Conservation (phyloP, 37 sponge, comb jelly and placozoan genomes). For the Cladorhizidae sp. region DNA sequence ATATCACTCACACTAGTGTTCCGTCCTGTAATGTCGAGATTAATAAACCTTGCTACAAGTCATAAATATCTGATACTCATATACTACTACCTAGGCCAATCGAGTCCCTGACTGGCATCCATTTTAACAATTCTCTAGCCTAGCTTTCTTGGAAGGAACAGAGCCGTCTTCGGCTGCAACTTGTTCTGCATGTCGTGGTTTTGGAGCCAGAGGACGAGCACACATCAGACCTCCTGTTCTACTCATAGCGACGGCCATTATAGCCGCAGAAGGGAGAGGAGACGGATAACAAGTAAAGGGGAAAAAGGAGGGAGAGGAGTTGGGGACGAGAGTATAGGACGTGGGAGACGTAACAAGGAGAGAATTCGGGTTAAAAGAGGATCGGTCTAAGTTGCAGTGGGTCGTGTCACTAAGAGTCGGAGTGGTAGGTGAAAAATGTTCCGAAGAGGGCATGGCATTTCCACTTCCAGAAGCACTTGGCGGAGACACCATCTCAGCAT, state of each 20-base stretch:
- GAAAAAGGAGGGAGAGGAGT: neutral
- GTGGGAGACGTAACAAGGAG: neutral
- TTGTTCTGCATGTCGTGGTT: neutral
- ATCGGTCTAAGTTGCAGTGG: neutral
- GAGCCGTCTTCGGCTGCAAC: too few species aligned
- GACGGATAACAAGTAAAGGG: slow-evolving; percentile 3
- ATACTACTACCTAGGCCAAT: too few species aligned
- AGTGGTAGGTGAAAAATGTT: neutral
- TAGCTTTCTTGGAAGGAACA: neutral
- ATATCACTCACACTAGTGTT: too few species aligned
- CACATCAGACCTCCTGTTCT: neutral
- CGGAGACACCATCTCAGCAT: neutral
- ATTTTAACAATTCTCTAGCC: too few species aligned
- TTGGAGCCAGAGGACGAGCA: neutral
- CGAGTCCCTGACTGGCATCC: too few species aligned
- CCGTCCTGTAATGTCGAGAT: too few species aligned
- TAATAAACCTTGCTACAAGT: too few species aligned
- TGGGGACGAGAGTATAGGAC: neutral
- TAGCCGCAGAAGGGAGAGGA: neutral
- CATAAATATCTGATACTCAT: too few species aligned
- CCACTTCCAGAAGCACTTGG: neutral
- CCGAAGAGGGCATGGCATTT: slow-evolving; percentile 7
- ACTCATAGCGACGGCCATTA: neutral
- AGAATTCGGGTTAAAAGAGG: neutral
- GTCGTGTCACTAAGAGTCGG: neutral